Evolutionary conservation across 2,797 vertebrate species (phyloP).

Genomic region (Xenops minutus): DNA sequence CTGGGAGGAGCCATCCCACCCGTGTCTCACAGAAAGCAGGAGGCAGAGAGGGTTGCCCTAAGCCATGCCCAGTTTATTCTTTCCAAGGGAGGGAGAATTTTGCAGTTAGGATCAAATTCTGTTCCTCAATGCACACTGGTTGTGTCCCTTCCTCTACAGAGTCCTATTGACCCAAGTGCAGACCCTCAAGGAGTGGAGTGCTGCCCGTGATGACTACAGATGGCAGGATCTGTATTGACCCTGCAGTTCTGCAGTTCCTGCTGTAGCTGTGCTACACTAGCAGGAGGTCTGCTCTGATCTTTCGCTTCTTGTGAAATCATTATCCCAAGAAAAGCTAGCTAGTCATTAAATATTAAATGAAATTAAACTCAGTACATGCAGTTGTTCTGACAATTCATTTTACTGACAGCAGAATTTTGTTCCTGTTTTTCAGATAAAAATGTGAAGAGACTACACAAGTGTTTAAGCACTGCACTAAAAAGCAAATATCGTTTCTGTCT

Average conservation of each 20-base stretch:
- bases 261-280: slow-evolving; percentile 1
- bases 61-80: background rate
- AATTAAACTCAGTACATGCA: slow-evolving; percentile 48
- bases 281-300: slow-evolving; percentile 54
- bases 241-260: background rate
- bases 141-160: background rate
- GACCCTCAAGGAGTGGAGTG: background rate
- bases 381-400: slow-evolving; percentile 33
- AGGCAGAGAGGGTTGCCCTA: background rate
- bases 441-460: background rate
- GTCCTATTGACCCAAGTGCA: background rate
- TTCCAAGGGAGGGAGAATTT: background rate
- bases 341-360: slow-evolving; percentile 54
- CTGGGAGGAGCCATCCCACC: background rate
- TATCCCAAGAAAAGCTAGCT: slow-evolving; percentile 38
- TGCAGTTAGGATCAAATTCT: background rate
- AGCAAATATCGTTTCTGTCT: background rate
- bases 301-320: slow-evolving; percentile 29
- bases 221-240: background rate
- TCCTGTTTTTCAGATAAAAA: slow-evolving; percentile 6
- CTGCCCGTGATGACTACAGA: background rate
- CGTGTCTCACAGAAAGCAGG: background rate
- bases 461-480: background rate
- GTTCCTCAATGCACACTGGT: background rate
- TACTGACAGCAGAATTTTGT: slow-evolving; percentile 28